Evolutionary conservation across 2,797 vertebrate genomes (phyloP).

Genomic region (Pogoniulus pusillus): DNA sequence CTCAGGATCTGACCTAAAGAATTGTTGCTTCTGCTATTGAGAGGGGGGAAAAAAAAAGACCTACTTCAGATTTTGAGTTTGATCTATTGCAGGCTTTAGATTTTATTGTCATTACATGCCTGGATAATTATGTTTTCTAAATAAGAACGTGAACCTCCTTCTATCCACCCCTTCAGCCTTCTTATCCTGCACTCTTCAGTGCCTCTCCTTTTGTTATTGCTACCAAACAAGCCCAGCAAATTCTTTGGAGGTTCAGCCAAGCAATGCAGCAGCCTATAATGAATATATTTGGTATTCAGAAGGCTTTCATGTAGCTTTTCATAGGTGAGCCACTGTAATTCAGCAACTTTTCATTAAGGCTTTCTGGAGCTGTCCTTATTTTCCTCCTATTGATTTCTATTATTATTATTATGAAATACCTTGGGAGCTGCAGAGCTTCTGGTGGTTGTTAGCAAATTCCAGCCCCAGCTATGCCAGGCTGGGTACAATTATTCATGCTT

Average conservation of each 20-base stretch:
- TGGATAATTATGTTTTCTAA: background rate
- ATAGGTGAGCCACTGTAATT: conserved; percentile 41
- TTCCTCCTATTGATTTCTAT: conserved; percentile 43
- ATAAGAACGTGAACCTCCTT: background rate
- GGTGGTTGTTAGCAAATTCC: conserved; percentile 30
- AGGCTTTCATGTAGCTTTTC: conserved; percentile 20
- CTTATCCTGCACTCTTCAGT: background rate
- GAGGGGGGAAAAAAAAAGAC: background rate
- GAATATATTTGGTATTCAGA: conserved; percentile 61
- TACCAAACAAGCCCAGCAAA: background rate
- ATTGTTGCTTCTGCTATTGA: background rate
- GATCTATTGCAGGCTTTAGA: background rate
- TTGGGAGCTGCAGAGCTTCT: background rate
- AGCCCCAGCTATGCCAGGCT: background rate
- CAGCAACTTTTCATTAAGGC: conserved; percentile 59
- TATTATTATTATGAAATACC: conserved; percentile 14
- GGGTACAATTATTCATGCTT: background rate
- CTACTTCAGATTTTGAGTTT: background rate
- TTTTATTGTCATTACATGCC: background rate
- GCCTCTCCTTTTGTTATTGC: conserved; percentile 19
- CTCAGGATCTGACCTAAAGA: background rate
- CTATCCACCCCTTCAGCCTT: background rate
- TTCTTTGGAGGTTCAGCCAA: conserved; percentile 52
- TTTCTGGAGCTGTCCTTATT: conserved; percentile 30
- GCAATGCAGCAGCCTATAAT: conserved; percentile 43